Percentiles rank a stretch among this genome's conserved stretches.
These are phyloP conservation scores for Salpingus planirostris DNA, from an alignment of 2,888 invertebrate species.

Conservation along the genomic window DNA sequence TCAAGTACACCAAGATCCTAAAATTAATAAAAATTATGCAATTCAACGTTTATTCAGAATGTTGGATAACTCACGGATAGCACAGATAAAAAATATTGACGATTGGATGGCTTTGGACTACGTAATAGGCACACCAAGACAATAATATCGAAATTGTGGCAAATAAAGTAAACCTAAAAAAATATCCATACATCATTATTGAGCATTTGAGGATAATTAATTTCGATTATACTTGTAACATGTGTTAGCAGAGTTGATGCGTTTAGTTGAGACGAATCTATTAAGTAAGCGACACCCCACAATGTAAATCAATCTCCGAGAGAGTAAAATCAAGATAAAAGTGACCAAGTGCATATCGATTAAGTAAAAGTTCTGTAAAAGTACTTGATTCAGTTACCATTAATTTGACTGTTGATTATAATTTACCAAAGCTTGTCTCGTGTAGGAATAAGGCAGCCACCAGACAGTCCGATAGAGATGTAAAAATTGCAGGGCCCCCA, in stretches of 20 bases:
- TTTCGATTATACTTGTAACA: constrained; percentile 3
- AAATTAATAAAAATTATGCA: too few species aligned
- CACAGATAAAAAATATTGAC: constrained; percentile 75
- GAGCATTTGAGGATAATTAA: too few species aligned
- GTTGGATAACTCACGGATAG: constrained; percentile 92
- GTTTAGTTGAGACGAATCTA: constrained; percentile 22
- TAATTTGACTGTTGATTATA: constrained; percentile 2
- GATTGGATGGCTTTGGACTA: constrained; percentile 65
- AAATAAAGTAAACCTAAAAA: constrained; percentile 55
- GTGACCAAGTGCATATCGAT: constrained; percentile 83
- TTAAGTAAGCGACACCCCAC: constrained; percentile 31
- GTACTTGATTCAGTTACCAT: constrained; percentile 5
- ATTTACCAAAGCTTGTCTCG: constrained; percentile 77
- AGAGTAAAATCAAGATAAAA: constrained; percentile 74
- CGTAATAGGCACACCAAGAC: constrained; percentile 60
- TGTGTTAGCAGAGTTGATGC: constrained; percentile 18
- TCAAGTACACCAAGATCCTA: constrained; percentile 67
- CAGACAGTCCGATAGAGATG: constrained; percentile 93
- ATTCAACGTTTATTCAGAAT: too few species aligned
- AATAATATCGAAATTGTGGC: constrained; percentile 52
- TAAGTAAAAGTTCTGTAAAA: constrained; percentile 84
- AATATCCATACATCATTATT: constrained; percentile 17
- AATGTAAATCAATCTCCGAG: constrained; percentile 65
- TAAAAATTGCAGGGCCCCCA: constrained; percentile 81
- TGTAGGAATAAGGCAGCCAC: constrained; percentile 94